Base-by-base conservation (phyloP, 1,140 invertebrate species). In the Pseudachorutes palmiensis region DNA sequence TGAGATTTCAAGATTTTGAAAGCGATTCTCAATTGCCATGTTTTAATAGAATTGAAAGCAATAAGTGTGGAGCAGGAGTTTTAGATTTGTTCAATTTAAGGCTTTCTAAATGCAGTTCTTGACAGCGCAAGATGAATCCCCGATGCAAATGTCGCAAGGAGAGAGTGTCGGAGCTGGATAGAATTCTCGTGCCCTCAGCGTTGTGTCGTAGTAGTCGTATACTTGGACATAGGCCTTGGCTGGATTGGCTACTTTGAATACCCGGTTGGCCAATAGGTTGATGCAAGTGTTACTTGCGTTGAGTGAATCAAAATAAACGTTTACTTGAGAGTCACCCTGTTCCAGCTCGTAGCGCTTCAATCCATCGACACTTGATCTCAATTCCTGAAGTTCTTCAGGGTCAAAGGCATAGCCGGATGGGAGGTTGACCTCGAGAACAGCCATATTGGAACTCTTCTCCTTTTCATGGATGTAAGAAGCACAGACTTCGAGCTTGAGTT, bases 151-250 rank as follows among this genome's bases (percentile, higher is more conserved):
- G 29, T 67, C 65, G 65, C 69, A 70, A 62, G 64, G 19, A 2
- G 51, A 29, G 1, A 63, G 30, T 30, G 33, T 65, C 1, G 62
- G 65, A 22, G 41, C 19, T n/a, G 64, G 62, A 36, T 67, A 70
- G 45, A 36, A 67, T n/a, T 65, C 62, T 30, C 58, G 12, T 16
- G 48, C 67, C 30, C 55, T 55, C 84, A 85, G 82, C 89, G 90
- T 85, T 71, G 86, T 89, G 76, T 94, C 89, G 74, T 96, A 96
- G 77, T 96, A 96, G 75, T 96, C 92, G 73, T 92, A 95, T 70
- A 95, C 84, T 29, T 84, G 82, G 3, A 95, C 88, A 31, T 89
- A 83, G 26, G 90, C 89, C 28, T 90, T 88, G 75, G 87, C 88
- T 75, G 93, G 89, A 74, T 89, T 86, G 0, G 89, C 90, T 2